These are phyloP conservation scores for Typhlomys cinereus DNA, from an alignment of 2,113 vertebrate genomes.

Conservation along the genomic window DNA sequence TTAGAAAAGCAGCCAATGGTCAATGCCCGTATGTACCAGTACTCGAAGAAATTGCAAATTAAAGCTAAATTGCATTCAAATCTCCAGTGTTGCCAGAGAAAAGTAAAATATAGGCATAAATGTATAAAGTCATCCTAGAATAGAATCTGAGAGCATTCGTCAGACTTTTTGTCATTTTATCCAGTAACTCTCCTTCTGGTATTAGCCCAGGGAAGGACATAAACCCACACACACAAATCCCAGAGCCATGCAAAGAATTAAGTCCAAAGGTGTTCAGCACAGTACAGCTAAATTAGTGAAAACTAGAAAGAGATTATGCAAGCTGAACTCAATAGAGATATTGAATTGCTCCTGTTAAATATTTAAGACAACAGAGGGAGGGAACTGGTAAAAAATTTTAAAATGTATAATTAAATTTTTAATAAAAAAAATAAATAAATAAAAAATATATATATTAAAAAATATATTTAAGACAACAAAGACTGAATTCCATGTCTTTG, in stretches of 20 bases:
- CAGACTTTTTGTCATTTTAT: background rate
- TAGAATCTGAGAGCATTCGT: background rate
- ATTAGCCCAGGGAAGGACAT: background rate
- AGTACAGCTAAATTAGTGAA: conserved; percentile 19
- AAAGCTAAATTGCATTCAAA: conserved; percentile 12
- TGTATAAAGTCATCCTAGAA: conserved; percentile 24
- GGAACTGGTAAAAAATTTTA: no score
- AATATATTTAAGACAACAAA: conserved; percentile 12
- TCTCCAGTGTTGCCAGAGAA: background rate
- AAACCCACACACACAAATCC: no score
- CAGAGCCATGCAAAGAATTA: conserved; percentile 18
- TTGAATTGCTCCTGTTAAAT: background rate
- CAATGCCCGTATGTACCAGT: background rate
- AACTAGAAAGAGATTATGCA: background rate
- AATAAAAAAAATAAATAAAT: no score
- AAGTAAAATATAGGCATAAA: background rate
- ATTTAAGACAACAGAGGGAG: conserved; percentile 19
- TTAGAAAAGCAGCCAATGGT: conserved; percentile 27
- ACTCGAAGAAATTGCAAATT: conserved; percentile 30
- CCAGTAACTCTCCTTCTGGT: conserved; percentile 30
- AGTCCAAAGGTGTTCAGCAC: conserved; percentile 4
- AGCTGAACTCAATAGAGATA: background rate
- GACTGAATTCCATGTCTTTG: background rate
- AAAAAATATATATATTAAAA: no score
- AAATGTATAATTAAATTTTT: no score